Conservation (phyloP, 2,113 vertebrate species). For the Perca fluviatilis region DNA sequence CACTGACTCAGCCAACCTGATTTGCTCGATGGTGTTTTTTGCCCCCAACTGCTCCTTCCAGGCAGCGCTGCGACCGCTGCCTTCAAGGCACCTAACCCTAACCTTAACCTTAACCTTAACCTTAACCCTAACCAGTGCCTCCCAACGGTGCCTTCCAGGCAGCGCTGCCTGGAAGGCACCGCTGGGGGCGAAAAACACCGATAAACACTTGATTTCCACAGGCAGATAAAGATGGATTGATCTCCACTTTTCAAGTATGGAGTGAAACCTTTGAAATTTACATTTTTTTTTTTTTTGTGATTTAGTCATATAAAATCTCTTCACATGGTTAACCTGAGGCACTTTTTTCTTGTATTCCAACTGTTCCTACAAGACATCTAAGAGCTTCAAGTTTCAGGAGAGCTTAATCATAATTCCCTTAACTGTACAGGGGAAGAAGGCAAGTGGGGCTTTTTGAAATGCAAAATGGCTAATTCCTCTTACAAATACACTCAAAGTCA, state of each 20-base stretch:
- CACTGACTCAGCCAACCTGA: too few species aligned
- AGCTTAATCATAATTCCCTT: constrained; percentile 59
- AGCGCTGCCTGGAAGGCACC: too few species aligned
- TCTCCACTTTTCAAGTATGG: constrained; percentile 7
- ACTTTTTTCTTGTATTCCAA: constrained; percentile 40
- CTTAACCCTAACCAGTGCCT: too few species aligned
- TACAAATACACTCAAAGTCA: constrained; percentile 62
- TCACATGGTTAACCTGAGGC: constrained; percentile 43
- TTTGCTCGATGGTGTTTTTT: too few species aligned
- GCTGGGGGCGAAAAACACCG: too few species aligned
- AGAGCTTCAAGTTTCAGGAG: constrained; percentile 61
- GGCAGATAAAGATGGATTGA: neutral
- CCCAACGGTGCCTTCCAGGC: too few species aligned
- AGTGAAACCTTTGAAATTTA: neutral
- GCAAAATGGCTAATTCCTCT: constrained; percentile 73
- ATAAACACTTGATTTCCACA: too few species aligned
- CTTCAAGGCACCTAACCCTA: too few species aligned
- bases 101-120: too few species aligned
- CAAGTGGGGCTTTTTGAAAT: constrained; percentile 72
- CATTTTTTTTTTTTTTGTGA: neutral
- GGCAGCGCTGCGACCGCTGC: too few species aligned
- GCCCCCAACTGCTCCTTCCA: too few species aligned
- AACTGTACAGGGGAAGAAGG: constrained; percentile 47
- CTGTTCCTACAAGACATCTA: constrained; percentile 47
- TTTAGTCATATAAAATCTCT: neutral